Evolutionary conservation across 2,888 invertebrate species (phyloP).

Genomic region (Lycaena phlaeas): DNA sequence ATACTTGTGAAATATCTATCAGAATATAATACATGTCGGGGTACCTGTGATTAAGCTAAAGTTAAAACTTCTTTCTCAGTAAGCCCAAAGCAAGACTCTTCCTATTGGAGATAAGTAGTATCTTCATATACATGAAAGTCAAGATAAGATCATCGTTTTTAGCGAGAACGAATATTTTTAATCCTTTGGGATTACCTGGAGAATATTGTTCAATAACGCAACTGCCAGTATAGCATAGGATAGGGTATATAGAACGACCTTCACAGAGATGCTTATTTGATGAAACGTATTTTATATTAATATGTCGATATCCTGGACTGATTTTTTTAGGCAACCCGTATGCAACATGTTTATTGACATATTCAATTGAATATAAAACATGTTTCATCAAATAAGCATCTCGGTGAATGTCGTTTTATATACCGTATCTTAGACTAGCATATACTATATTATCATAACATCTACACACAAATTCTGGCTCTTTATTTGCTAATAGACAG

Average conservation of each 20-base stretch:
- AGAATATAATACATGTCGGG: conserved; percentile 11
- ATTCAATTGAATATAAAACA: too few relatives aligned
- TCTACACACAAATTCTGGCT: conserved; percentile 11
- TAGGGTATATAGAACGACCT: too few relatives aligned
- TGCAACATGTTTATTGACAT: too few relatives aligned
- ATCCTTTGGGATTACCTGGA: conserved; percentile 12
- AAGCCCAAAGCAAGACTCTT: conserved; percentile 1
- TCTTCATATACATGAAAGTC: conserved; percentile 16
- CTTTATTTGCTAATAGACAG: conserved; percentile 13
- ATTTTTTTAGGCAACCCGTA: too few relatives aligned
- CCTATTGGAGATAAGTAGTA: conserved; percentile 1
- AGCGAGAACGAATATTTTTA: background rate
- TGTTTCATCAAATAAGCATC: too few relatives aligned
- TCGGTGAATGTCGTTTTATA: too few relatives aligned
- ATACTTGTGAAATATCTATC: conserved; percentile 2
- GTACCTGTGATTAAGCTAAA: conserved; percentile 7
- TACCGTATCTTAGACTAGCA: too few relatives aligned
- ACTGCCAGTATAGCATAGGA: conserved; percentile 12
- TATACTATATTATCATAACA: too few relatives aligned
- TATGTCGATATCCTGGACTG: too few relatives aligned
- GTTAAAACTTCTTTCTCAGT: conserved; percentile 3
- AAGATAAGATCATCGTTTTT: too few relatives aligned
- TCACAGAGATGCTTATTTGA: too few relatives aligned
- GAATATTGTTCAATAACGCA: conserved; percentile 15
- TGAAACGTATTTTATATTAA: too few relatives aligned